Base-by-base conservation (phyloP, 2,113 vertebrate genomes). In the Hylia prasina region DNA sequence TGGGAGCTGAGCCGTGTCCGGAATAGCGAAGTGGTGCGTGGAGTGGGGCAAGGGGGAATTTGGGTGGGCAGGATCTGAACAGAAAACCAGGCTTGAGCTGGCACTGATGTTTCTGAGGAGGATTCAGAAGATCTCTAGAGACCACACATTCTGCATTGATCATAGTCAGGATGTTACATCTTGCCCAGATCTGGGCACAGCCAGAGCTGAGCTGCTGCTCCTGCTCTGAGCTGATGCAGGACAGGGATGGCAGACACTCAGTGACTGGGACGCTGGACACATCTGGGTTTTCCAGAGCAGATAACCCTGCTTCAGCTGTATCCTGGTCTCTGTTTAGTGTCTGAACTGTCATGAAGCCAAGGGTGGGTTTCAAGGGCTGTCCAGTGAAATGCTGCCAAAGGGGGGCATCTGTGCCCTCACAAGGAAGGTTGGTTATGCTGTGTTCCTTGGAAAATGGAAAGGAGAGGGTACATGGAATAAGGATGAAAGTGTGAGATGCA, bases 1-100 rank as follows among this genome's bases (percentile, higher is more conserved):
- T 35, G 33, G 45, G 75, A 77, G 63, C 47, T 45, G 50, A 20
- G 20, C 47, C 0, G 0, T 19, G 37, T 13, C 61, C 9, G 4
- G 28, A 35, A 37, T 12, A 44, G 47, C 30, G 64, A 48, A 70
- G 64, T 40, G 16, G 24, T 63, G 28, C 14, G 11, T 54, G 56
- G 75, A 71, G 14, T 24, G 30, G 33, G n/a, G 28, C 56, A 80
- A 80, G 31, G 50, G 57, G 18, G 80, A 31, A 6, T 28, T 39
- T 23, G 5, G 63, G 22, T 4, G 61, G 53, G 76, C 37, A 48
- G 83, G 37, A 50, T 23, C 39, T 31, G 82, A 61, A 19, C 13
- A 61, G 45, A 47, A 61, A 70, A 23, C 18, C 45, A 18, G 42
- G 53, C 73, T 80, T 16, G 65, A n/a, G 54, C 3, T 45, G 45